Evolutionary conservation across 2,797 vertebrate species (phyloP), one percentile per base, ranked within the genome.

Genomic region (Poeciliopsis paucimaculata): DNA sequence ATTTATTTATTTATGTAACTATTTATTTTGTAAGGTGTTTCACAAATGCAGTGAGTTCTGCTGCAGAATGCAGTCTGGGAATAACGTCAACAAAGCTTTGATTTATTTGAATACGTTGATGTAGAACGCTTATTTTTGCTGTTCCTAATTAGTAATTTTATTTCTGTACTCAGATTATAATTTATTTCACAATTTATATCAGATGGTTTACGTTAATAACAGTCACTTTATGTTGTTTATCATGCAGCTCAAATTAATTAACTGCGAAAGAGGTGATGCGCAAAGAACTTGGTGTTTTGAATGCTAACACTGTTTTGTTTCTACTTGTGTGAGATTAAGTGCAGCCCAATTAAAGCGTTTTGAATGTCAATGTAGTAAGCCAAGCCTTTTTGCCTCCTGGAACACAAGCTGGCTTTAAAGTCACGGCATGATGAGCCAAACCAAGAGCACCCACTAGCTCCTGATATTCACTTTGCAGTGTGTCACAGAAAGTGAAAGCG

Each of bases 1-100:
- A 91, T 91, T 93, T 92, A 93, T 93, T 93, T 92, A 93, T 94
- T 93, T 93, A 92, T 92, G 66, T 90, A 93, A 82, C 81, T 93
- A 92, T 87, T 93, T 91, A 93, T 94, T 94, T 93, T 92, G 66
- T 93, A 91, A 92, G 85, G 83, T 93, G 89, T 93, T 93, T 85
- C 88, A 87, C 88, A 84, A 92, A 91, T 92, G 90, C 89, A 92
- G 84, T 90, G 89, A 94, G 94, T 93, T 92, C 92, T 88, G 88
- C 86, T 78, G 83, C 91, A 83, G 87, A 91, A 93, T 89, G 85
- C 93, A 87, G 85, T 82, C 77, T 76, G 90, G 90, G 90, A 95
- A 90, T 93, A 89, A 62, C 74, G 85, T 87, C 79, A 89, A 89
- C 83, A 82, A 86, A 84, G 72, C 76, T 89, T 81, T 87, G 75